Conservation (phyloP, 2,113 vertebrate genomes). For the Neoarius graeffei region DNA sequence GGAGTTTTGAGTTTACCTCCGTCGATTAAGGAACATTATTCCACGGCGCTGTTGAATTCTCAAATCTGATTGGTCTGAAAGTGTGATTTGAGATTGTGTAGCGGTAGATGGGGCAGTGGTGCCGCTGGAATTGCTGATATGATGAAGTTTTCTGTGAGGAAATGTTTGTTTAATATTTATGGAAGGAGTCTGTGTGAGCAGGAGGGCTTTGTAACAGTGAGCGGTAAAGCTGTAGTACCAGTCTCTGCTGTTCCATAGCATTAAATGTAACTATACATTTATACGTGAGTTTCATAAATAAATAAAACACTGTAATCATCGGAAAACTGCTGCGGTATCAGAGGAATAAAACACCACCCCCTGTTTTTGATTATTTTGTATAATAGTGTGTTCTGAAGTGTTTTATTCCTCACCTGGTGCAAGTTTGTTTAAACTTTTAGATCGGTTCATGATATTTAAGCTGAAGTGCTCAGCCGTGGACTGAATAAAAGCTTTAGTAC, state of each 20-base stretch:
- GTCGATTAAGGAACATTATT: not conserved
- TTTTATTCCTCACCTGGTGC: not conserved
- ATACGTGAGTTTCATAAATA: not conserved
- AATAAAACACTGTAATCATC: not conserved
- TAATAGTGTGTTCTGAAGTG: not conserved
- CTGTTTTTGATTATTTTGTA: not conserved
- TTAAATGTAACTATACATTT: not conserved
- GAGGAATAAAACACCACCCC: not conserved
- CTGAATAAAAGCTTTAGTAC: not conserved
- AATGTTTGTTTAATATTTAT: not conserved
- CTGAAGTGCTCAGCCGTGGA: not conserved
- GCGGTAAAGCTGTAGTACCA: not conserved
- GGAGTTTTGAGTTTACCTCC: not conserved
- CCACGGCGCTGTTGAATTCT: not conserved
- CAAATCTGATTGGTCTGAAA: not conserved
- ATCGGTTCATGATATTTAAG: not conserved
- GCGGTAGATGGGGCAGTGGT: not conserved
- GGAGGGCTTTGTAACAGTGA: not conserved
- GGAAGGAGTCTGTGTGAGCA: too few relatives aligned
- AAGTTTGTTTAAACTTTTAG: not conserved
- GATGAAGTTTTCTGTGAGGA: not conserved
- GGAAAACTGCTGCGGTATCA: not conserved
- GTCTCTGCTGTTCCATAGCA: not conserved
- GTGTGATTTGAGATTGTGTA: not conserved
- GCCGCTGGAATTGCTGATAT: not conserved